phyloP scores from a whole-genome alignment of 2,113 vertebrate species.

The Anolis carolinensis region DNA sequence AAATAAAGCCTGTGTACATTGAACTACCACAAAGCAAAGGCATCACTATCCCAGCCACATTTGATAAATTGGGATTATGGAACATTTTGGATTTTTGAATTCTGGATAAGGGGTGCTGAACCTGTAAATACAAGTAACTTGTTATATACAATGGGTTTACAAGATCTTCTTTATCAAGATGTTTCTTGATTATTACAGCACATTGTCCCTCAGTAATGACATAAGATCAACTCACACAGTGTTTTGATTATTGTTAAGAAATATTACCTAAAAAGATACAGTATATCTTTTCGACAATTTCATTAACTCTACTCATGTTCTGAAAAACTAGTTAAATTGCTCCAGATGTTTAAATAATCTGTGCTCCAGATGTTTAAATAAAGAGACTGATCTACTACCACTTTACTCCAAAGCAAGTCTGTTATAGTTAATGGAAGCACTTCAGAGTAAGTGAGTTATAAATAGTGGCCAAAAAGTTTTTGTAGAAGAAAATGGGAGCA shows the following conservation, averaged over 20 bases:
- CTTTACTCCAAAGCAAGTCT: slow-evolving; percentile 21
- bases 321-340: neutral
- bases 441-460: slow-evolving; percentile 9
- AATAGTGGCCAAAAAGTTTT: slow-evolving; percentile 27
- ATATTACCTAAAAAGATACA: neutral
- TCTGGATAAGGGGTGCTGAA: no score
- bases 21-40: no score
- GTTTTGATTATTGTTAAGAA: neutral
- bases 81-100: no score
- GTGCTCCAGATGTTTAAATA: neutral
- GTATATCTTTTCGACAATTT: neutral
- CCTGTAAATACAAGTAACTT: no score
- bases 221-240: neutral
- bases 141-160: no score
- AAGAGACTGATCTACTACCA: neutral
- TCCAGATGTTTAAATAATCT: neutral
- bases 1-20: no score
- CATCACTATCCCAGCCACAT: no score
- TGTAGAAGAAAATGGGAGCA: neutral
- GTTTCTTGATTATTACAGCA: neutral
- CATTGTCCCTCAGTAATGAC: neutral
- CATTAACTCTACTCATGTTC: neutral
- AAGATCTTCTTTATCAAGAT: neutral
- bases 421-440: neutral
- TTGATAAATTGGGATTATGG: no score